A percentile compares a stretch with the other conserved stretches of the same genome.
phyloP scores from a whole-genome alignment of 2,888 invertebrate species.

The Dugesia japonica region DNA sequence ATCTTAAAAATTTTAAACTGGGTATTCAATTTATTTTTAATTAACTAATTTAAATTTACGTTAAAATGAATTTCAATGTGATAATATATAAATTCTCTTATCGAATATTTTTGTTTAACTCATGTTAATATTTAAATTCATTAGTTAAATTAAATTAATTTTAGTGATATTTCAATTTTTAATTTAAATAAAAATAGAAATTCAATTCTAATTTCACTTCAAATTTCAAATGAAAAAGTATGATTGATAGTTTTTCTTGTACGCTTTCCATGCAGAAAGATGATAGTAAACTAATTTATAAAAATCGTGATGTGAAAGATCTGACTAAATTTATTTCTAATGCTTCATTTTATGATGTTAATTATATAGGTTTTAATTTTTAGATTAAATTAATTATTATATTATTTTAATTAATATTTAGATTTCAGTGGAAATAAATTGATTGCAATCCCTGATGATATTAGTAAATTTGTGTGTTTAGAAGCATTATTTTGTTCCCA shows the following conservation, averaged over 20 bases:
- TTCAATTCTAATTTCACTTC: neutral
- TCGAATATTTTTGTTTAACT: neutral
- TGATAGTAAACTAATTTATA: neutral
- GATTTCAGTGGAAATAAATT: constrained; percentile 1
- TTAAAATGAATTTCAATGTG: no score
- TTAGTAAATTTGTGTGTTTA: neutral
- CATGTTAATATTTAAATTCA: neutral
- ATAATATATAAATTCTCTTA: no score
- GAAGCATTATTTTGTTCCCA: neutral
- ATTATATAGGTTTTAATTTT: neutral
- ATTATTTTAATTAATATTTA: neutral
- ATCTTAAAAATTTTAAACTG: no score
- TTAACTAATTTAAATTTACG: no score
- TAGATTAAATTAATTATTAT: no score
- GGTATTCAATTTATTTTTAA: no score
- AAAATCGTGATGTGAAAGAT: neutral
- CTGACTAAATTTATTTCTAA: neutral
- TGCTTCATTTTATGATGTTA: neutral
- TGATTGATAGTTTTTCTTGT: neutral
- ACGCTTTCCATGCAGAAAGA: neutral
- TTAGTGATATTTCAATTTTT: no score
- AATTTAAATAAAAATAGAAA: no score
- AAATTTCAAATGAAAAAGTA: neutral
- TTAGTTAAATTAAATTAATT: no score
- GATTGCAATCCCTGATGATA: neutral